Conservation (phyloP, 1,140 invertebrate species). For the Philotrypesis tridentata region DNA sequence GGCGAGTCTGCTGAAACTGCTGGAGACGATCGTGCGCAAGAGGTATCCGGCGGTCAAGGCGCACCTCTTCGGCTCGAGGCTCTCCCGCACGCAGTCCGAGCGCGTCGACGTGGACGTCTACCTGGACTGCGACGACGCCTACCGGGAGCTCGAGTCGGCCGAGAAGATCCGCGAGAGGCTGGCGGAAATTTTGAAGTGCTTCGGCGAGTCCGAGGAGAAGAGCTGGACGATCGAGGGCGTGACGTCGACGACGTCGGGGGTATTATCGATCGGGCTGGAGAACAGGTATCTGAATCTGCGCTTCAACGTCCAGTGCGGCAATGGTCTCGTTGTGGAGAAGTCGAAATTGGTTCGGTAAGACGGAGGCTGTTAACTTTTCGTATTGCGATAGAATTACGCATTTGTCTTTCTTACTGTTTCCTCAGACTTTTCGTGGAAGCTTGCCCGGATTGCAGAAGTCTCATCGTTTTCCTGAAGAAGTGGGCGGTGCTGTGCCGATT, state of each 20-base stretch:
- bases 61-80: slow-evolving; percentile 70
- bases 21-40: slow-evolving; percentile 35
- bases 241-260: slow-evolving; percentile 54
- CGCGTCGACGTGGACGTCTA: slow-evolving; percentile 73
- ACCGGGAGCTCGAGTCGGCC: background rate
- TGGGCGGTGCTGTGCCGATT: slow-evolving; percentile 63
- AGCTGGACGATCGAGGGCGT: slow-evolving; percentile 47
- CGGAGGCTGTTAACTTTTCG: background rate
- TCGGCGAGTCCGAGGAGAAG: slow-evolving; percentile 31
- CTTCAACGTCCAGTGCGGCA: slow-evolving; percentile 75
- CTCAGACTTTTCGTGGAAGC: slow-evolving; percentile 64
- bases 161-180: background rate
- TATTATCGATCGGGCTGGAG: slow-evolving; percentile 73
- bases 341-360: slow-evolving; percentile 69
- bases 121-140: slow-evolving; percentile 65
- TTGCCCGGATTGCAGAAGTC: slow-evolving; percentile 59
- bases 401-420: background rate
- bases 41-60: slow-evolving; percentile 53
- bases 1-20: background rate
- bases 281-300: slow-evolving; percentile 67
- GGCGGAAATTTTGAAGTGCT: slow-evolving; percentile 10
- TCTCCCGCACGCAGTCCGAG: slow-evolving; percentile 66
- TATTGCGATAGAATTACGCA: too few species aligned
- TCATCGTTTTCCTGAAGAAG: slow-evolving; percentile 70
- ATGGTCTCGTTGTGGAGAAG: slow-evolving; percentile 74